Base-by-base conservation (phyloP, 2,113 vertebrate genomes). In the Crotophaga sulcirostris region DNA sequence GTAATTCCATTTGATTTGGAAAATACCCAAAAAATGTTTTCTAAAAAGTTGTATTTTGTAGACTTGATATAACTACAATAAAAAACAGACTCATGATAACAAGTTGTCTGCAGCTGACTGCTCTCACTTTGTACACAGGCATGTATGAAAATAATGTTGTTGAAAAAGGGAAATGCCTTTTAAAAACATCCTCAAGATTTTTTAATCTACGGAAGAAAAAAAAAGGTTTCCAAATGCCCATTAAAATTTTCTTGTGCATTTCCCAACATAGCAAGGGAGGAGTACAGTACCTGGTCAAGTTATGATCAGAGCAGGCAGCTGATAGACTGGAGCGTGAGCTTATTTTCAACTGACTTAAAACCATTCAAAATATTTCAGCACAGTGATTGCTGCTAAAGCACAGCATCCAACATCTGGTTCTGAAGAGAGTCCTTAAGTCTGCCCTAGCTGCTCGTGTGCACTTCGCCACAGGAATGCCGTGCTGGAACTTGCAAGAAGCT, bases 201-300 rank as follows among this genome's bases (percentile, higher is more conserved):
- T 94, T 96, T 88, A 95, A 82, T 63, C 63, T 70, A 60, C 38
- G 63, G 29, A 54, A 83, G 15, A 60, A 26, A 33, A 59, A 26
- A 47, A 13, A 25, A 10, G 3, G 1, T 13, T 49, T 63, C 69
- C 24, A 58, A 74, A 74, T 4, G 28, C 38, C 31, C 17, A 31
- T 69, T 81, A 77, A 25, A 52, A 63, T 47, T 75, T 66, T 78
- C 49, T 34, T 34, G 3, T 44, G 33, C 7, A 6, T 75, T 95
- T 89, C 45, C 44, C 34, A 23, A 26, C 24, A 28, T 12, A 94
- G 13, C 16, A 93, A 96, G 17, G 11, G 21, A 95, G 10, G n/a
- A 91, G 67, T 88, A 96, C 89, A 0, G 24, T 96, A 97, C 97
- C 97, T 97, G 78, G 29, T 89, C 23, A 70, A 63, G 31, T 52